phyloP scores from a whole-genome alignment of 2,888 invertebrate genomes.

The Cactoblastis cactorum region DNA sequence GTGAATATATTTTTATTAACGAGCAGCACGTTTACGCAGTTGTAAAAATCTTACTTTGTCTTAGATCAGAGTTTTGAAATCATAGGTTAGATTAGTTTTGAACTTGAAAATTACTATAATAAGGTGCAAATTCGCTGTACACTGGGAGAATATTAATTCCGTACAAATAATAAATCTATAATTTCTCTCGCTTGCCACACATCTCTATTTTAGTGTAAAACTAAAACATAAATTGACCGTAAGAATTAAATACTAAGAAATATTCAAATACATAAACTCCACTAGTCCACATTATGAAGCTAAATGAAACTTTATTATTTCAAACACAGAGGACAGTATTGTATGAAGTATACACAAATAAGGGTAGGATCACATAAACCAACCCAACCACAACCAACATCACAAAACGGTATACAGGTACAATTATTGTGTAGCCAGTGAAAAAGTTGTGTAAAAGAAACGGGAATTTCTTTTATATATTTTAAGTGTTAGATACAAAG shows the following conservation, averaged over 20 bases:
- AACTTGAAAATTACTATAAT: too few relatives aligned
- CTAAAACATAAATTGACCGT: too few relatives aligned
- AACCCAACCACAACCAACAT: slow-evolving; percentile 70
- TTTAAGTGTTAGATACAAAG: too few relatives aligned
- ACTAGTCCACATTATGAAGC: background rate
- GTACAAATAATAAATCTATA: too few relatives aligned
- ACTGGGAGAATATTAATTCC: too few relatives aligned
- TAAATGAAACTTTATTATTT: background rate
- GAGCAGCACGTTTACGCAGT: too few relatives aligned
- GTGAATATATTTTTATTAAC: too few relatives aligned
- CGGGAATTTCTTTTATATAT: too few relatives aligned
- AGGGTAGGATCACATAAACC: slow-evolving; percentile 49
- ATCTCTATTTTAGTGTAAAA: background rate
- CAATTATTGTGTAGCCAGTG: slow-evolving; percentile 37
- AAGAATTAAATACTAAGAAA: background rate
- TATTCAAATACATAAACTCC: background rate
- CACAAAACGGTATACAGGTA: slow-evolving; percentile 45
- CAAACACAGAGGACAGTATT: slow-evolving; percentile 17
- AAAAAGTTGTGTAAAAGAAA: slow-evolving; percentile 27
- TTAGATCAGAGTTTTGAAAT: too few relatives aligned
- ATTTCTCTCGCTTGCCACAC: background rate
- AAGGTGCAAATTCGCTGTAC: too few relatives aligned
- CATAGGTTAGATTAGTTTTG: too few relatives aligned
- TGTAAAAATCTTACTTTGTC: too few relatives aligned
- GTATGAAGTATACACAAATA: slow-evolving; percentile 19